Evolutionary conservation across 2,888 invertebrate genomes (phyloP), one percentile per base, ranked within the genome.

Genomic region (Ornithoptera priamus): DNA sequence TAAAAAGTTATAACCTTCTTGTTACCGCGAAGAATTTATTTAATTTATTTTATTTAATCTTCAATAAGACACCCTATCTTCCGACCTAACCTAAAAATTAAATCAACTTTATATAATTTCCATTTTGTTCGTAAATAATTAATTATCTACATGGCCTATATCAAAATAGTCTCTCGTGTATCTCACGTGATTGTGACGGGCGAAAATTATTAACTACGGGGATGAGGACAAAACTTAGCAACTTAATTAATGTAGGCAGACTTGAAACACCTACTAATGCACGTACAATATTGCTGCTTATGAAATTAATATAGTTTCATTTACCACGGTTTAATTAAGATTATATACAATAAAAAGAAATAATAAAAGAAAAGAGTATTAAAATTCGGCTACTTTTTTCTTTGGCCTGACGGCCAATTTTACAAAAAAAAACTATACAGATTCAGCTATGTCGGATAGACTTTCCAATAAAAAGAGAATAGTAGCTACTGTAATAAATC

Each of bases 171-270:
- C 57, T 20, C 39, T 17, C 39, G 42, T 58, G 42, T 36, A 12
- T 4, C 36, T 46, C 62, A 24, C 57, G 22, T 17, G 57, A 58
- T 65, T 57, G 64, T 65, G 65, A 65, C 65, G 65, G 0, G 42
- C 57, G 65, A 57, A n/a, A 63, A 63, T 63, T 56, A 64, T 64
- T 57, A 64, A 17, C 64, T 57, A 59, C 56, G 36, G 30, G 30
- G 36, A 50, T 24, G 36, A 39, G 64, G 39, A 15, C 56, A 50
- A 12, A 56, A n/a, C 17, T 53, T 64, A 64, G 15, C 53, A 8
- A 20, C 18, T 46, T 56, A 53, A 63, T 63, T 63, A 1, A 63
- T 63, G 59, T 59, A 59, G 30, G 17, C 59, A 17, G 1, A 59
- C 30, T 22, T 8, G 5, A 57, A 20, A 53, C n/a, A 53, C n/a